Percentiles rank a stretch among this genome's conserved stretches.
Evolutionary conservation across 2,113 vertebrate species (phyloP).

Genomic region (Sander vitreus): DNA sequence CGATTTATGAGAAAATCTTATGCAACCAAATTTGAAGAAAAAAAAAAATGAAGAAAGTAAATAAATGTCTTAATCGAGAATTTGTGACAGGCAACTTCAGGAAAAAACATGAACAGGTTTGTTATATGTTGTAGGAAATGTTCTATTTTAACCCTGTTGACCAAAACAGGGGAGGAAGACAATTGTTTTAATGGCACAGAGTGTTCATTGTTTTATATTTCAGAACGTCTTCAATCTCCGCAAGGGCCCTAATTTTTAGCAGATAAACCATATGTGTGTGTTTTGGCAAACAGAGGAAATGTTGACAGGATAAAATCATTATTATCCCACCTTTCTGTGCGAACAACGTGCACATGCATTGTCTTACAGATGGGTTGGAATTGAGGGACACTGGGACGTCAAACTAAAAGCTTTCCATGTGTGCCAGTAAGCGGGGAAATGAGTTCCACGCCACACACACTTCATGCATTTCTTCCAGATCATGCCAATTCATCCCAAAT

Average conservation of each 20-base stretch:
- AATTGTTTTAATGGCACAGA: slow-evolving; percentile 32
- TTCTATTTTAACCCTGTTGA: background rate
- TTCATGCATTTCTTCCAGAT: slow-evolving; percentile 63
- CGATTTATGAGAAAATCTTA: background rate
- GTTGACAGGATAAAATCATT: slow-evolving; percentile 59
- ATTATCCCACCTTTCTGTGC: slow-evolving; percentile 26
- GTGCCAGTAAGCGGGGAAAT: slow-evolving; percentile 73
- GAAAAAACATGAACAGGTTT: background rate
- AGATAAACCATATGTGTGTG: slow-evolving; percentile 54
- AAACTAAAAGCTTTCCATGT: slow-evolving; percentile 71
- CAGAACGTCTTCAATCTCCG: slow-evolving; percentile 15
- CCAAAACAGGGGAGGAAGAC: background rate
- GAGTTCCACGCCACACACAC: slow-evolving; percentile 65
- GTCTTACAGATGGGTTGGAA: slow-evolving; percentile 56
- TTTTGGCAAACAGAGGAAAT: slow-evolving; percentile 60
- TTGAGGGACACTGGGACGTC: slow-evolving; percentile 52
- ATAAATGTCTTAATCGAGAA: background rate
- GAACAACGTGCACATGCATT: slow-evolving; percentile 47
- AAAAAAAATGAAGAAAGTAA: background rate
- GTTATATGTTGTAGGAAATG: background rate
- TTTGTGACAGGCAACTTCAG: background rate
- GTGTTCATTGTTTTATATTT: slow-evolving; percentile 32
- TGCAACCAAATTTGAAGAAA: background rate
- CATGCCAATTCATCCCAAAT: slow-evolving; percentile 73
- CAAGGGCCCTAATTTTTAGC: slow-evolving; percentile 5